Percentiles rank a stretch among this genome's conserved stretches.
phyloP scores from a whole-genome alignment of 30 jellyfish, hydroid and myxozoan genomes.

The Catostylus mosaicus region DNA sequence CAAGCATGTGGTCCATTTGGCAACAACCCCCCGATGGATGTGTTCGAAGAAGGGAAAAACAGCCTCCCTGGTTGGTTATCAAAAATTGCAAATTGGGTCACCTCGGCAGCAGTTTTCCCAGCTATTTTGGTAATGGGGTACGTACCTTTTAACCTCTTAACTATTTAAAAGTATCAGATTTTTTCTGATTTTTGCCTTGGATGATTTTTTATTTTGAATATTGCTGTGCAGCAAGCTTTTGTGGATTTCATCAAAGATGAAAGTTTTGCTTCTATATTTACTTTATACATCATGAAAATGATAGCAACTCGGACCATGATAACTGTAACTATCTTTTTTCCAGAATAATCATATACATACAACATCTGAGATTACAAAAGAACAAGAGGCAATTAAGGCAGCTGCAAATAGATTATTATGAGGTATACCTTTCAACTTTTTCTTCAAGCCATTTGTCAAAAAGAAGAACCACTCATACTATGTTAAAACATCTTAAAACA shows the following conservation, averaged over 20 bases:
- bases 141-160: neutral
- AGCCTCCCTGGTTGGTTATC: slow-evolving; percentile 23
- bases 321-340: neutral
- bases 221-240: no score
- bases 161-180: no score
- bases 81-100: slow-evolving; percentile 17
- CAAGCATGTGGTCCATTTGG: slow-evolving; percentile 33
- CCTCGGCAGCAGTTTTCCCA: slow-evolving; percentile 30
- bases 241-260: no score
- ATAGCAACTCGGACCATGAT: no score
- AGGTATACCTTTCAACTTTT: slow-evolving; percentile 8
- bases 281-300: no score
- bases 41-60: slow-evolving; percentile 22
- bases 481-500: no score
- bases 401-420: slow-evolving; percentile 52
- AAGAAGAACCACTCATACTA: no score
- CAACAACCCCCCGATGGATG: slow-evolving; percentile 24
- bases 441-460: no score
- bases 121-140: slow-evolving; percentile 31
- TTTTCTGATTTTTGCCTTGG: no score
- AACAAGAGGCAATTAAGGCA: slow-evolving; percentile 22
- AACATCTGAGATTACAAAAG: slow-evolving; percentile 25
- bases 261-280: no score
- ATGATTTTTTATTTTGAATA: no score
- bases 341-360: slow-evolving; percentile 56